Evolutionary conservation across 2,888 invertebrate species (phyloP), one percentile per base, ranked within the genome.

Genomic region (Drosophila niveifrons): DNA sequence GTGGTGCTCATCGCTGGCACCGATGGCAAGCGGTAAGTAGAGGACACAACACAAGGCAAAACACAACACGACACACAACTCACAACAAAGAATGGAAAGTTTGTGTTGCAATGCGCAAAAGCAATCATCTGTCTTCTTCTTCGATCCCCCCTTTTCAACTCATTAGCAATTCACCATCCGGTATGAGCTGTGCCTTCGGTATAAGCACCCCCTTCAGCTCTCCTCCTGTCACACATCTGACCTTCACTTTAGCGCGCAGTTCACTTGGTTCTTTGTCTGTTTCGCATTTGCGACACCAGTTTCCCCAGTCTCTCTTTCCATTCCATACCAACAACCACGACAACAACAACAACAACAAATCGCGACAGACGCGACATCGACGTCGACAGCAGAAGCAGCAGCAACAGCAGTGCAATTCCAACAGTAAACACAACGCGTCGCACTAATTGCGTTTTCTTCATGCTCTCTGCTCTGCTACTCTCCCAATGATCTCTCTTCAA

Each of bases 1-100:
- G 96, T 98, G 53, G 95, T 95, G 17, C 94, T 98, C 23, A 95
- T 98, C 82, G 97, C 97, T 70, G 97, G 96, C 90, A 93, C 93
- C 75, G 93, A 93, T 91, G 95, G 94, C 67, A 94, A 94, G 92
- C 94, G 94, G 95, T 94, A 90, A 89, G 89, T 80, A 56, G 18
- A 64, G 36, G 8, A 15, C 17, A 47, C 10, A 28, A 6, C 58
- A n/a, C n/a, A n/a, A n/a, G n/a, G n/a, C n/a, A n/a, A 10, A 34
- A 34, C 34, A 34, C 34, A 36, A 56, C 29, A 71, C n/a, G n/a
- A n/a, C n/a, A 4, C 23, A 23, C 23, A 17, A 1, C 17, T 1
- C 17, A 23, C 23, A 63, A 77, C 64, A 75, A 69, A 69, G 78
- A 73, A 69, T 74, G 78, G 51, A 74, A 62, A 67, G 69, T 75